These are phyloP conservation scores for Brachionus sp. DNA, from an alignment of 1,140 invertebrate genomes.

Conservation along the genomic window DNA sequence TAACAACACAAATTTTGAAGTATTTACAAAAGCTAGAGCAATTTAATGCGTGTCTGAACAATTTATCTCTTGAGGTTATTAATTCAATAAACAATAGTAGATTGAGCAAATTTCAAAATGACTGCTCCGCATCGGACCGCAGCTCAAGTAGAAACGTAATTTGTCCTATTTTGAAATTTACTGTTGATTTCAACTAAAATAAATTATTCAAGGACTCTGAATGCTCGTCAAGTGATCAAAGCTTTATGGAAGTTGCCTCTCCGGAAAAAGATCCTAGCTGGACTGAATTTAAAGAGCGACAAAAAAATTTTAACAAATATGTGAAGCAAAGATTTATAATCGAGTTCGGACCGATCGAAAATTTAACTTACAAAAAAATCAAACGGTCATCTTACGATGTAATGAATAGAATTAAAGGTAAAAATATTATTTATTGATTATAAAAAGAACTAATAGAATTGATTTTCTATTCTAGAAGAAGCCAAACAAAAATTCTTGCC, in stretches of 20 bases:
- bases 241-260: not conserved
- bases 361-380: constrained; percentile 37
- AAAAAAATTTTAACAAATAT: constrained; percentile 41
- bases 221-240: constrained; percentile 2
- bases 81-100: not conserved
- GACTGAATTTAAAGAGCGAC: constrained; percentile 20
- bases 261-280: not conserved
- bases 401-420: constrained; percentile 33
- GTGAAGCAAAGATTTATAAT: constrained; percentile 19
- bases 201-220: not conserved
- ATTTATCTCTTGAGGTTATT: not conserved
- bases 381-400: constrained; percentile 15
- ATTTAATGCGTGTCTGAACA: constrained; percentile 6
- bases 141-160: constrained; percentile 5
- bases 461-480: not conserved
- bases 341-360: constrained; percentile 31
- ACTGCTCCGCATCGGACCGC: not conserved
- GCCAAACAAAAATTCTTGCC: constrained; percentile 29
- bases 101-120: not conserved
- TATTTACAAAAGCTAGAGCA: constrained; percentile 33
- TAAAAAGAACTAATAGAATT: not conserved
- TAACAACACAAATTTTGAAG: not conserved
- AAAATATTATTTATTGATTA: not conserved
- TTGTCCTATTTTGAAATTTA: not conserved
- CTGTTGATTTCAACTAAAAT: not conserved